phyloP scores from a whole-genome alignment of 1,140 invertebrate genomes.

The Pectinophora gossypiella region DNA sequence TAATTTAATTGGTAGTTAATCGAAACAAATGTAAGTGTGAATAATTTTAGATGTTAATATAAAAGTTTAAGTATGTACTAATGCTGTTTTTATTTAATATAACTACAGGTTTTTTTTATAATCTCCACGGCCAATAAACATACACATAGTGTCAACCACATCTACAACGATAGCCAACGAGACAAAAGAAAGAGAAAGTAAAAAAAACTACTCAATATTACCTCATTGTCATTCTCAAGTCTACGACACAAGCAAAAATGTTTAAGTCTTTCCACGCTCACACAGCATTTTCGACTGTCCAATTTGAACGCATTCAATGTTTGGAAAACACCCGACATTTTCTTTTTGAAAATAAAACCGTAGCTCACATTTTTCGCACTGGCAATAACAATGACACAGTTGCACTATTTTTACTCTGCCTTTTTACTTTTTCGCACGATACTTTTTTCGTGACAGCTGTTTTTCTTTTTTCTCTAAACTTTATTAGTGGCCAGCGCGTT shows the following conservation, averaged over 20 bases:
- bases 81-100: no score
- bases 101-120: no score
- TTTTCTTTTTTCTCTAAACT: no score
- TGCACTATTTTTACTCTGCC: conserved; percentile 7
- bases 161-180: no score
- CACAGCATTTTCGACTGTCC: conserved; percentile 54
- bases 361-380: neutral
- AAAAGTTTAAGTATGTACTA: no score
- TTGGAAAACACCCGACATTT: conserved; percentile 58
- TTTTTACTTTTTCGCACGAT: conserved; percentile 12
- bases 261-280: conserved; percentile 53
- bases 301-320: conserved; percentile 55
- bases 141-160: no score
- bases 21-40: no score
- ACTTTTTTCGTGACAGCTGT: no score
- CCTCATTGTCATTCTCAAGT: conserved; percentile 48
- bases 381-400: neutral
- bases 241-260: conserved; percentile 63
- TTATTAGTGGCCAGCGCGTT: no score
- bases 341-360: conserved; percentile 18
- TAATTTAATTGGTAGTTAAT: no score
- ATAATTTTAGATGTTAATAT: no score
- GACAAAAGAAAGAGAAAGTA: neutral
- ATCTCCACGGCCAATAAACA: no score
- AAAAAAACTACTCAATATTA: conserved; percentile 20